Percentiles rank a stretch among this genome's conserved stretches.
Evolutionary conservation across 2,797 vertebrate genomes (phyloP).

Genomic region (Eospalax fontanierii): DNA sequence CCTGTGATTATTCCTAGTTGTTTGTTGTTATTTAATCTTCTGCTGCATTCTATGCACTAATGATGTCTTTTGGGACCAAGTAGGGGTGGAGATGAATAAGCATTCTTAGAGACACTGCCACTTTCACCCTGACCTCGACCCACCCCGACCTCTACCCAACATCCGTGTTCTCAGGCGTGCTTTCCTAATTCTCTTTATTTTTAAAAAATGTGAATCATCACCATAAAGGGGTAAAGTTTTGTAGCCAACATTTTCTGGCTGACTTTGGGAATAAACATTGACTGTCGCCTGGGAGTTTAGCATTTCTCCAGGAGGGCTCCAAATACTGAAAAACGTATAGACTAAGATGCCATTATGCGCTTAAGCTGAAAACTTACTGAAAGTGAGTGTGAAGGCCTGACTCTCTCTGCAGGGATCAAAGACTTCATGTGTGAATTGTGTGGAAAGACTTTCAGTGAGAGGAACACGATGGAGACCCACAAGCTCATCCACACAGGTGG

Average conservation of each 20-base stretch:
- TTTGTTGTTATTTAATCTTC: neutral
- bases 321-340: fast-evolving
- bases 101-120: neutral
- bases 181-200: neutral
- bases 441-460: conserved; percentile 99
- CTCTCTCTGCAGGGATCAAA: conserved; percentile 94
- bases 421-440: conserved; percentile 99
- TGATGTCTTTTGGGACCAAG: neutral
- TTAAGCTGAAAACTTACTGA: neutral
- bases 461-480: conserved; percentile 98
- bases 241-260: neutral
- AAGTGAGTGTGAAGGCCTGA: neutral
- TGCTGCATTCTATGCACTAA: neutral
- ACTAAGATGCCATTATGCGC: fast-evolving
- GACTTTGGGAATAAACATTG: neutral
- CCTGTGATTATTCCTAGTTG: neutral
- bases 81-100: no score
- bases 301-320: neutral
- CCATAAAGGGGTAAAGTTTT: no score
- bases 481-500: conserved; percentile 96
- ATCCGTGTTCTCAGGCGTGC: neutral
- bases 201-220: neutral
- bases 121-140: neutral
- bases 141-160: no score
- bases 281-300: neutral